Base-by-base conservation (phyloP, 1,140 invertebrate genomes). In the Panagrolaimus sp. region DNA sequence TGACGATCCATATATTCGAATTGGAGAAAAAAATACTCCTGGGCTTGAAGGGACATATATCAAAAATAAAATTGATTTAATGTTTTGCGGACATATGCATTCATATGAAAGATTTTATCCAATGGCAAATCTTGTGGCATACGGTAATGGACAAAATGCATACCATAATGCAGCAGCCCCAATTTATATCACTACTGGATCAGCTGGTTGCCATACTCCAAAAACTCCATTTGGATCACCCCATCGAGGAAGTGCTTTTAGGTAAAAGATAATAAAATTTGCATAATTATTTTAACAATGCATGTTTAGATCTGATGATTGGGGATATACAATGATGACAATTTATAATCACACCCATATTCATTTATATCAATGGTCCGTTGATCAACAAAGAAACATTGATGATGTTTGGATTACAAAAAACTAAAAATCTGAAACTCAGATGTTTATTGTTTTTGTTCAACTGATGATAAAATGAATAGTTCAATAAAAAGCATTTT, bases 1-100 rank as follows among this genome's bases (percentile, higher is more conserved):
- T 38, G 32, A 38, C 32, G 2, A 4, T 38, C 32, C 32, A 38
- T 7, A 4, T 2, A 38, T 78, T 8, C 68, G 77, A 17, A 70
- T 43, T 38, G 77, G 77, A 24, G 77, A 69, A 32, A 38, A 76
- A 28, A 64, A 72, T 24, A 75, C 80, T 72, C 77, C 77, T 76
- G 86, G 88, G 1, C 83, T 97, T 62, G 94, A 97, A 85, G 86
- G 91, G 43, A 80, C 96, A 4, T 90, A 96, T 79, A 88, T 89
- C 74, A 86, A 91, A 66, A 89, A 91, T 81, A 91, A 91, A 63
- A 93, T 97, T 28, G 94, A 98, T 85, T 84, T 96, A 58, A 89
- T 89, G 82, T 87, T 97, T 32, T 94, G 92, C 91, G 94, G 92
- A 0, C 94, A 98, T 84, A 92, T 96, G 83, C 94, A 97, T 85